Base-by-base conservation (phyloP, 2,888 invertebrate species). In the Charanyca ferruginea region DNA sequence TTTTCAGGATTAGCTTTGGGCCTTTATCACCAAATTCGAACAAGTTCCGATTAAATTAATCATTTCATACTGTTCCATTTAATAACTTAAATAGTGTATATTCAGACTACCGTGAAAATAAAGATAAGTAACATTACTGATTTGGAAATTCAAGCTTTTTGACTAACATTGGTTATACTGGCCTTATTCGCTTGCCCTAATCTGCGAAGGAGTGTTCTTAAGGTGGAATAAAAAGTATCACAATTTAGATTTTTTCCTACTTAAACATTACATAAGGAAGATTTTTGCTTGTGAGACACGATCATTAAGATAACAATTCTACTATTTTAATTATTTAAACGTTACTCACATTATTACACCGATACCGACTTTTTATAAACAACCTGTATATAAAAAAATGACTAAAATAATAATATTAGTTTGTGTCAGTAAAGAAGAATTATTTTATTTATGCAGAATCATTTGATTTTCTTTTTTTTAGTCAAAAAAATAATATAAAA, bases 161-260 rank as follows among this genome's bases (percentile, higher is more conserved):
- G 35, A 35, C 35, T 28, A 7, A 28, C 28, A 5, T 28, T 7
- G 7, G 28, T 28, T 28, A 28, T 11, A 11, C 32, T 32, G 18
- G 18, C 6, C 11, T n/a, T 54, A 11, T 20, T 44, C 44, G 18
- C 48, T 48, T 25, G 58, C 58, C 23, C 11, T 47, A 25, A 48
- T 41, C 48, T 16, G 13, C 13, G 18, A 20, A 65, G 23, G 2
- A 4, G 55, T 1, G 2, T 3, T 25, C 9, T 47, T 2, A 59
- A 41, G 42, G 0, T 67, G 51, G 32, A 73, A 63, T 55, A 54
- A 74, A 64, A 54, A 59, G 18, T 76, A 76, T 76, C 68, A 77
- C 77, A 76, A 73, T 77, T 65, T 61, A 22, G 63, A 76, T 76
- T 71, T 60, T 73, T 62, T 42, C 38, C 69, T 76, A 77, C 68